Base-by-base conservation (phyloP, 2,888 invertebrate species). In the Cremastinae sp. region DNA sequence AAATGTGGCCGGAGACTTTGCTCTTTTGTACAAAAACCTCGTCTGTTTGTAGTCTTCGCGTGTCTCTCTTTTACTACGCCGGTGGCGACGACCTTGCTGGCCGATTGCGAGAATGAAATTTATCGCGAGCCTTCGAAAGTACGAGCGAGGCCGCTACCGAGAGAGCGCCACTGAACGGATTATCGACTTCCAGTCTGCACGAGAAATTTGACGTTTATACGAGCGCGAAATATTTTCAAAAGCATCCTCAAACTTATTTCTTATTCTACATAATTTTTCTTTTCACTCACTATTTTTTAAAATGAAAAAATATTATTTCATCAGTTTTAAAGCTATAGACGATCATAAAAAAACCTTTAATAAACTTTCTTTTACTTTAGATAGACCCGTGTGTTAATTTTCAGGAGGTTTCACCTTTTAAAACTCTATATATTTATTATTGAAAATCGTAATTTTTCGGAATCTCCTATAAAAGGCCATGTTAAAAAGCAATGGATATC, bases 81-180 rank as follows among this genome's bases (percentile, higher is more conserved):
- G 38, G 22, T 47, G 64, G 12, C 58, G 68, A 68, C 72, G 73
- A 73, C 73, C 73, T 73, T 76, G 69, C 69, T 28, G 43, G 51
- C 69, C 71, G 75, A 76, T 76, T 59, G 76, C 73, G 45, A 68
- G 47, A 62, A 76, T 65, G 56, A 65, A 73, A 51, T 61, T 69
- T 76, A 69, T 73, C 68, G 45, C 36, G 28, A 9, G 36, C 56
- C 41, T 54, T 20, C 18, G 34, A 38, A 51, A 61, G 41, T 51
- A 41, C 59, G 56, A 49, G 12, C 45, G 69, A 53, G 43, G 65
- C 20, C 43, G 65, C 47, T 18, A 49, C 49, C 54, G 38, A 76
- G 76, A 65, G 71, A 65, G 76, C 76, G 76, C 76, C 76, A 76
- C 76, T 58, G 64, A 69, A 73, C 54, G 76, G 76, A 14, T 64